Evolutionary conservation across 2,888 invertebrate genomes (phyloP), one percentile per base, ranked within the genome.

Genomic region (Proisotoma minuta): DNA sequence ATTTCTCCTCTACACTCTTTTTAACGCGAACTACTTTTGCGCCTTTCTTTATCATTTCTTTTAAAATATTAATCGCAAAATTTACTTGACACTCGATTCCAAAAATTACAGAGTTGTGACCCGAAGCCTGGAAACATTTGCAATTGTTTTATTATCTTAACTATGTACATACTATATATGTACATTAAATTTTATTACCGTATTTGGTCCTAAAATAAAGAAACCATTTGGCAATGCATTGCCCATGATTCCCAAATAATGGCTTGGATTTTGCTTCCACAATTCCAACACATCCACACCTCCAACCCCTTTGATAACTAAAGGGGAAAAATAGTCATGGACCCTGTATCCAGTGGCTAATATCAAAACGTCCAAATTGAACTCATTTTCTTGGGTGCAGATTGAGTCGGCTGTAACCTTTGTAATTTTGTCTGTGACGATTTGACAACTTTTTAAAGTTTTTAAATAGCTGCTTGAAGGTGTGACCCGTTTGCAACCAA

Each of bases 401-500:
- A 58, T 47, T n/a, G 57, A 52, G 40, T 28, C 12, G 2, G 10
- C 20, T 8, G 34, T 27, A 3, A 62, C 48, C 34, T 51, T 1
- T 15, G 28, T 18, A 47, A 62, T 62, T 28, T 34, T 20, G 27
- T 24, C 22, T 1, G 29, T 40, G 23, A 51, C 28, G 3, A 62
- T 12, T 18, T 58, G 10, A 4, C 39, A 40, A 58, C 52, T 22
- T 3, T 27, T 43, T 22, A 62, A 43, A 10, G 52, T 10, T 10
- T 29, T 27, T 24, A 47, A 62, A 27, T 56, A 61, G 1, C 22
- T 10, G 27, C 57, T 34, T 5, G 61, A 57, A 29, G 50, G 40
- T 2, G 27, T 47, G 15, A 57, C 40, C 23, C 62, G 20, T 53
- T 62, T 62, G 27, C 62, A 62, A 20, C 62, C 62, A n/a, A 58